A percentile compares a stretch with the other conserved stretches of the same genome.
phyloP scores from a whole-genome alignment of 1,140 invertebrate species.

The Psilanteris sp. region DNA sequence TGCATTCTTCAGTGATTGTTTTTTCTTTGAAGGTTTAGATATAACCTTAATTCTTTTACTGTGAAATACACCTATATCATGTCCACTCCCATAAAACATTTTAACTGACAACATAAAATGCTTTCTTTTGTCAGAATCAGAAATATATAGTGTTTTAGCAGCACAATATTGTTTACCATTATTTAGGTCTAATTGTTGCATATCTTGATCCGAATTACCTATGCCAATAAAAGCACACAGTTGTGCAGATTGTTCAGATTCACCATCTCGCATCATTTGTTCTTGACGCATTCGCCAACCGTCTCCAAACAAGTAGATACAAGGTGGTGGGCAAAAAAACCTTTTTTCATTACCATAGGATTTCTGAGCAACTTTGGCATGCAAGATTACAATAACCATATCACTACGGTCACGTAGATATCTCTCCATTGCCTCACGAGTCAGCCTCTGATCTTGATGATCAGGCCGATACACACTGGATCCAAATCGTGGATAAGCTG shows the following conservation, averaged over 20 bases:
- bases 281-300: constrained; percentile 97
- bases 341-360: constrained; percentile 99
- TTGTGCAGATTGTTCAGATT: constrained; percentile 93
- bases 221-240: constrained; percentile 99
- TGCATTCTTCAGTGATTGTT: constrained; percentile 99
- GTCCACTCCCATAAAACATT: constrained; percentile 99
- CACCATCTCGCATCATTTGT: constrained; percentile 92
- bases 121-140: constrained; percentile 99
- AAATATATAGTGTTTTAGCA: constrained; percentile 99
- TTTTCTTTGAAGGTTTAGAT: constrained; percentile 99
- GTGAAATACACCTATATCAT: constrained; percentile 99
- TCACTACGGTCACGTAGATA: constrained; percentile 96
- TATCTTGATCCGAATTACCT: constrained; percentile 98
- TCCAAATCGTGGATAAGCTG: constrained; percentile 81
- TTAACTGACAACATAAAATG: constrained; percentile 99
- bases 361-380: constrained; percentile 99
- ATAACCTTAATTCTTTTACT: constrained; percentile 99
- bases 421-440: constrained; percentile 96
- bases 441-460: constrained; percentile 87
- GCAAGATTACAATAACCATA: constrained; percentile 97
- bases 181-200: constrained; percentile 98
- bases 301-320: constrained; percentile 98
- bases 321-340: constrained; percentile 99
- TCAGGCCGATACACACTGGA: constrained; percentile 86
- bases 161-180: constrained; percentile 98